Evolutionary conservation across 2,888 invertebrate genomes (phyloP).

Genomic region (Gastrophysa polygoni): DNA sequence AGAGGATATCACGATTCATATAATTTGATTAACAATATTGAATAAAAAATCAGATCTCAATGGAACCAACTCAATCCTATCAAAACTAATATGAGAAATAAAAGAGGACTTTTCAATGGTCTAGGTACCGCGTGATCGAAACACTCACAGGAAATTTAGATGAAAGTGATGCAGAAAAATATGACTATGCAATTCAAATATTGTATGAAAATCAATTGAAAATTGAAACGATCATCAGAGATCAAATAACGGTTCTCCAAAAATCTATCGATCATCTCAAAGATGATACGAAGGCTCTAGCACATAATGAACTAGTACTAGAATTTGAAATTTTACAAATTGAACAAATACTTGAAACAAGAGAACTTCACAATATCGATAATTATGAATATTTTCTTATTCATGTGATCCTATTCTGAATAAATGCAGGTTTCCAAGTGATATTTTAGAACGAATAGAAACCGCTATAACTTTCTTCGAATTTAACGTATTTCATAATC

Average conservation of each 20-base stretch:
- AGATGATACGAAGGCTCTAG: no score
- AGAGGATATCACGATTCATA: slow-evolving; percentile 1
- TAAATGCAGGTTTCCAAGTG: not conserved
- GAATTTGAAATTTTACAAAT: not conserved
- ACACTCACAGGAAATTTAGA: slow-evolving; percentile 21
- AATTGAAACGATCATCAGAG: no score
- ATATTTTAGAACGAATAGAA: slow-evolving; percentile 7
- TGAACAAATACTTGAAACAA: not conserved
- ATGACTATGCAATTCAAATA: no score
- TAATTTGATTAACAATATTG: not conserved
- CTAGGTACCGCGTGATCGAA: slow-evolving; percentile 27
- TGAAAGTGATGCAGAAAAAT: slow-evolving; percentile 1
- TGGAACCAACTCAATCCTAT: slow-evolving; percentile 7
- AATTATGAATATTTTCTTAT: not conserved
- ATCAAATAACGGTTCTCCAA: no score
- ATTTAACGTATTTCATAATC: slow-evolving; percentile 20
- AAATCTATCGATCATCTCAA: no score
- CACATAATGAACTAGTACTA: not conserved
- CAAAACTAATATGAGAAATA: no score
- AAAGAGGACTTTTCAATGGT: slow-evolving; percentile 26
- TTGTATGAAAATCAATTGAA: no score
- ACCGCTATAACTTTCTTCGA: slow-evolving; percentile 12
- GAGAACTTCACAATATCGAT: not conserved
- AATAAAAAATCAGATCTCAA: slow-evolving; percentile 14
- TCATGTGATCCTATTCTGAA: not conserved